These are phyloP conservation scores for Malurus alboscapulatus DNA, from an alignment of 2,113 vertebrate genomes.

Conservation along the genomic window DNA sequence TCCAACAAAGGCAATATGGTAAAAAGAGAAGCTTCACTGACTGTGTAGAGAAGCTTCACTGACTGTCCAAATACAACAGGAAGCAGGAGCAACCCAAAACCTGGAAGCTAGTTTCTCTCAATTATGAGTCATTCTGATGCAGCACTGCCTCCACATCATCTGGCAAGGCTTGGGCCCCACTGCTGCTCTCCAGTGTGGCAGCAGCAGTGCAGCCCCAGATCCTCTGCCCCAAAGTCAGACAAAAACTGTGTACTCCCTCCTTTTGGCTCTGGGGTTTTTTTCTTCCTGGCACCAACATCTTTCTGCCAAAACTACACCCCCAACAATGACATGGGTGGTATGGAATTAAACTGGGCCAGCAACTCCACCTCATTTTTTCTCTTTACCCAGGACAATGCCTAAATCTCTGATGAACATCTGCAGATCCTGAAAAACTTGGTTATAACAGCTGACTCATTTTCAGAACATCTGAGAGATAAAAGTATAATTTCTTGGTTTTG, in stretches of 20 bases:
- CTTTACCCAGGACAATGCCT: background rate
- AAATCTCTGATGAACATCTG: background rate
- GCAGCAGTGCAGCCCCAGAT: fast-evolving
- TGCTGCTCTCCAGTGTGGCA: fast-evolving
- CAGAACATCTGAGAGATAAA: background rate
- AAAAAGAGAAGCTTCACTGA: background rate
- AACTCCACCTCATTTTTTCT: background rate
- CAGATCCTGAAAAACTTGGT: background rate
- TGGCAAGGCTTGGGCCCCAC: fast-evolving
- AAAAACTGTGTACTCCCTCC: fast-evolving
- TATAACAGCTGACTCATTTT: background rate
- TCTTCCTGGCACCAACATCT: background rate
- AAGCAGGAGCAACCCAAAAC: background rate
- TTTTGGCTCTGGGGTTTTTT: background rate
- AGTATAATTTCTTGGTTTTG: background rate
- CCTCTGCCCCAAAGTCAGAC: background rate
- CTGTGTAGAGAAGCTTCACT: background rate
- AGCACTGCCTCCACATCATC: fast-evolving
- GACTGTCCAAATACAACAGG: background rate
- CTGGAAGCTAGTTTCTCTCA: background rate
- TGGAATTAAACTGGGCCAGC: background rate
- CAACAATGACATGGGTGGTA: background rate
- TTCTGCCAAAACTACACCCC: background rate
- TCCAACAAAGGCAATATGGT: background rate
- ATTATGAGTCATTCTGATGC: background rate